Percentiles rank a stretch among this genome's conserved stretches.
Evolutionary conservation across 2,113 vertebrate species (phyloP).

Genomic region (Nymphicus hollandicus): DNA sequence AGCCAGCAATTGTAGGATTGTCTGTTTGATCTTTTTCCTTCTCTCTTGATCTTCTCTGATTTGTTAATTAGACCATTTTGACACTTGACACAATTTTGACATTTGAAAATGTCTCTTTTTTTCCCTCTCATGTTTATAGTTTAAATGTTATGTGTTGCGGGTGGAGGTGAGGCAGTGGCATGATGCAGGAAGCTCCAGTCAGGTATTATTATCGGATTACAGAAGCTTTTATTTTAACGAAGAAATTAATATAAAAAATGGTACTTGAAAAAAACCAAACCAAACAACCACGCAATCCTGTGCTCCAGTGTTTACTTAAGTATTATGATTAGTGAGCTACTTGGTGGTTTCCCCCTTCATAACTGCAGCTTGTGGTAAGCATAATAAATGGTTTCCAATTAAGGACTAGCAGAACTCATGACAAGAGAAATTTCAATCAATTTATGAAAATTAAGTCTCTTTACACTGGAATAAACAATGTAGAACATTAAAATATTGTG

Average conservation of each 20-base stretch:
- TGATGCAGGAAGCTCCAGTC: not conserved
- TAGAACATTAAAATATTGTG: not conserved
- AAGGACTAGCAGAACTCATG: slow-evolving; percentile 11
- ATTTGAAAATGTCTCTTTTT: not conserved
- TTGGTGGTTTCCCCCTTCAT: not conserved
- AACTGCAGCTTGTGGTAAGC: not conserved
- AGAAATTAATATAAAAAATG: not conserved
- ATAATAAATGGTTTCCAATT: slow-evolving; percentile 29
- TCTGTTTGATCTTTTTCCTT: not conserved
- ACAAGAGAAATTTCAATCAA: not conserved
- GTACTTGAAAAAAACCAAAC: not conserved
- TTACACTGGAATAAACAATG: not conserved
- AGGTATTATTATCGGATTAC: not conserved
- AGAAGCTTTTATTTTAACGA: not conserved
- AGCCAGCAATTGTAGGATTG: not conserved
- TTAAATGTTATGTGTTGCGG: not conserved
- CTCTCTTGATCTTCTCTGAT: not conserved
- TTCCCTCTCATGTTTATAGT: not conserved
- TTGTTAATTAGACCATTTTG: not conserved
- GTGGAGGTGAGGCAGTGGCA: too few species aligned
- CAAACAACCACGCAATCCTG: not conserved
- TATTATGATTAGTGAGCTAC: not conserved
- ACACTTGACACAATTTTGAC: not conserved
- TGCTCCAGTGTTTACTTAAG: not conserved
- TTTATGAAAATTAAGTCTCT: not conserved